phyloP scores from a whole-genome alignment of 2,888 invertebrate species.

The Emmelina monodactyla region DNA sequence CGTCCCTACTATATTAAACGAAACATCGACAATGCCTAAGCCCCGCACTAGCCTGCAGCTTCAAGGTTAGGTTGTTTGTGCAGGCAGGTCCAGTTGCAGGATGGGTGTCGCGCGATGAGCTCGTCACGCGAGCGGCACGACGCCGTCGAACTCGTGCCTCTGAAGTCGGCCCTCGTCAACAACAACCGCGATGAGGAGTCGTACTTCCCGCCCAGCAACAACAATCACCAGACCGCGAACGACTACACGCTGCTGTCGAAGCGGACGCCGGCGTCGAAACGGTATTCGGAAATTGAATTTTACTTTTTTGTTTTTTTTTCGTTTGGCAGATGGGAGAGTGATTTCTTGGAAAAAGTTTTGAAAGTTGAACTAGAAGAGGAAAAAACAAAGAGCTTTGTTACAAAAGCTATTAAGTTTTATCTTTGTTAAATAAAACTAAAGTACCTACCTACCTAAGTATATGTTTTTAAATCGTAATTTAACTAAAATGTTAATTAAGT shows the following conservation, averaged over 20 bases:
- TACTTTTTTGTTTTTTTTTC: too few relatives aligned
- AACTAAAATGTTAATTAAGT: too few relatives aligned
- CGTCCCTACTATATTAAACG: too few relatives aligned
- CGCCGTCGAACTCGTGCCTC: slow-evolving; percentile 49
- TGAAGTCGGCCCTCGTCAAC: slow-evolving; percentile 53
- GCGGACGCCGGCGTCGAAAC: slow-evolving; percentile 59
- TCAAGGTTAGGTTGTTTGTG: slow-evolving; percentile 34
- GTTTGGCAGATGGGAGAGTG: too few relatives aligned
- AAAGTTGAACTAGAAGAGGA: too few relatives aligned
- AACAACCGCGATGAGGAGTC: slow-evolving; percentile 47
- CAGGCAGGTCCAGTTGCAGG: slow-evolving; percentile 33
- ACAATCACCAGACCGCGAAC: slow-evolving; percentile 42
- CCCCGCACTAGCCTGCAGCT: slow-evolving; percentile 38
- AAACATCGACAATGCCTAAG: slow-evolving; percentile 11
- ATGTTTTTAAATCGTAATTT: too few relatives aligned
- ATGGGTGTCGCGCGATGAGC: slow-evolving; percentile 43
- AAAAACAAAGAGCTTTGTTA: too few relatives aligned
- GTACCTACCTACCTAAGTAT: too few relatives aligned
- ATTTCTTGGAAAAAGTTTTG: too few relatives aligned
- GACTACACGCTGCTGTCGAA: slow-evolving; percentile 57
- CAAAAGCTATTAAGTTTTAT: too few relatives aligned
- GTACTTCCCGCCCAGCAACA: slow-evolving; percentile 41
- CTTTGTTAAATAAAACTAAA: too few relatives aligned
- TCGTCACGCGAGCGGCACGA: slow-evolving; percentile 42
- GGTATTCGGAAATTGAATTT: slow-evolving; percentile 23